These are phyloP conservation scores for Podotricha telesiphe DNA, from an alignment of 2,888 invertebrate species.

Conservation along the genomic window DNA sequence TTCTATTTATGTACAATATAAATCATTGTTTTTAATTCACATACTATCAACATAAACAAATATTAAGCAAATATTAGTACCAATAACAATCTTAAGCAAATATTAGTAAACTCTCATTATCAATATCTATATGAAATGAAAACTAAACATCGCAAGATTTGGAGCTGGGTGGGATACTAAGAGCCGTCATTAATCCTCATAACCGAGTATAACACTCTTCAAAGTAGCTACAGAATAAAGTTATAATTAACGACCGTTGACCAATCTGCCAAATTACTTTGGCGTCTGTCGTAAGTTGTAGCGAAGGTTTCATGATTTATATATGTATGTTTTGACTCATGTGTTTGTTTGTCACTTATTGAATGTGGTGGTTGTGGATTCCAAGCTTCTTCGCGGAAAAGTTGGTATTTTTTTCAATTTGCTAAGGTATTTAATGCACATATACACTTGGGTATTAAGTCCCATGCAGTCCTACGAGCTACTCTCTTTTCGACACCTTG, in stretches of 20 bases:
- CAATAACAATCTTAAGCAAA: background rate
- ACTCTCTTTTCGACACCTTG: too few relatives aligned
- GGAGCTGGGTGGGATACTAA: conserved; percentile 16
- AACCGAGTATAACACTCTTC: conserved; percentile 39
- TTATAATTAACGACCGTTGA: conserved; percentile 42
- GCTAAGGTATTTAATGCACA: too few relatives aligned
- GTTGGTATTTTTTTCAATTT: too few relatives aligned
- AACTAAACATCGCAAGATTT: background rate
- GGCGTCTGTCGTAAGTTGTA: conserved; percentile 25
- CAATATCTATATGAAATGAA: conserved; percentile 1
- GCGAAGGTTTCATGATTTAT: conserved; percentile 20
- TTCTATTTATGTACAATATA: too few relatives aligned
- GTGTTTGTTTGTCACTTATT: background rate
- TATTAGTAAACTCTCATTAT: background rate
- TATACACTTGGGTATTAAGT: too few relatives aligned
- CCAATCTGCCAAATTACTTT: conserved; percentile 37
- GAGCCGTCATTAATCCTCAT: conserved; percentile 44
- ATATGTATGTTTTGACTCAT: background rate
- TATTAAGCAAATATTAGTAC: too few relatives aligned
- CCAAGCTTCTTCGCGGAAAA: background rate
- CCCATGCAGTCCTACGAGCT: too few relatives aligned
- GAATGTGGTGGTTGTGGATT: background rate
- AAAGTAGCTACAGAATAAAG: conserved; percentile 36
- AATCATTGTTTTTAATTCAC: too few relatives aligned
- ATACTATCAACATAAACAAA: too few relatives aligned